Percentiles rank a stretch among this genome's conserved stretches.
These are phyloP conservation scores for Sicus ferrugineus DNA, from an alignment of 2,888 invertebrate genomes.

Conservation along the genomic window DNA sequence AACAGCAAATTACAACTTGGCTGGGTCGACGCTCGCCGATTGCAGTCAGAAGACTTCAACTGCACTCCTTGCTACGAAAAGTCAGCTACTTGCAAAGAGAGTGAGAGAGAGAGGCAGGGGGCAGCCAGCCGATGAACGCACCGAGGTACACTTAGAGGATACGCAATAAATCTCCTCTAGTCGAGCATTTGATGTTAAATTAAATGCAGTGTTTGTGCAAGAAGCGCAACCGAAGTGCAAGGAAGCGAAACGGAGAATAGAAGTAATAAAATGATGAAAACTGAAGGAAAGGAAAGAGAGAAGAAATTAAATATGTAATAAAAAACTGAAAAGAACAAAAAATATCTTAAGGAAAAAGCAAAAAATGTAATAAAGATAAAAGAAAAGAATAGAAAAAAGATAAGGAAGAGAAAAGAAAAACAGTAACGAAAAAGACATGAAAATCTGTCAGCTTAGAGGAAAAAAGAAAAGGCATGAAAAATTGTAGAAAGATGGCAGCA, in stretches of 20 bases:
- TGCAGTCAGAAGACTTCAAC: not conserved
- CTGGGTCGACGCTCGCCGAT: not conserved
- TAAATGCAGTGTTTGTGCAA: slow-evolving; percentile 53
- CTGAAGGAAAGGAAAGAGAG: not conserved
- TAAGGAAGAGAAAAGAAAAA: slow-evolving; percentile 41
- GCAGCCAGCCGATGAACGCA: too few relatives aligned
- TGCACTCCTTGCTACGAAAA: not conserved
- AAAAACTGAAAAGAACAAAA: slow-evolving; percentile 29
- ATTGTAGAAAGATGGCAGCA: slow-evolving; percentile 56
- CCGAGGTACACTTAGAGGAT: slow-evolving; percentile 42
- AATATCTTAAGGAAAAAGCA: slow-evolving; percentile 31
- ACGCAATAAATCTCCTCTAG: slow-evolving; percentile 56
- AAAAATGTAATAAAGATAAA: not conserved
- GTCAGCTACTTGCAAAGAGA: too few relatives aligned
- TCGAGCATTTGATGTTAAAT: slow-evolving; percentile 54
- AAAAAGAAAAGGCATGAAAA: slow-evolving; percentile 40
- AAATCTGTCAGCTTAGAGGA: too few relatives aligned
- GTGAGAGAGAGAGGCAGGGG: too few relatives aligned
- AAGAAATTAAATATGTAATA: not conserved
- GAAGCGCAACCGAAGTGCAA: slow-evolving; percentile 18
- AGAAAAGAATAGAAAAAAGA: not conserved
- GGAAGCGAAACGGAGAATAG: slow-evolving; percentile 30
- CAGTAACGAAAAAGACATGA: slow-evolving; percentile 31
- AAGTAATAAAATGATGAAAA: slow-evolving; percentile 18
- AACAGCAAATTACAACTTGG: too few relatives aligned